Evolutionary conservation across 92 coral and sea anemone genomes (phyloP), one percentile per base, ranked within the genome.

Genomic region (Diadumene lineata): DNA sequence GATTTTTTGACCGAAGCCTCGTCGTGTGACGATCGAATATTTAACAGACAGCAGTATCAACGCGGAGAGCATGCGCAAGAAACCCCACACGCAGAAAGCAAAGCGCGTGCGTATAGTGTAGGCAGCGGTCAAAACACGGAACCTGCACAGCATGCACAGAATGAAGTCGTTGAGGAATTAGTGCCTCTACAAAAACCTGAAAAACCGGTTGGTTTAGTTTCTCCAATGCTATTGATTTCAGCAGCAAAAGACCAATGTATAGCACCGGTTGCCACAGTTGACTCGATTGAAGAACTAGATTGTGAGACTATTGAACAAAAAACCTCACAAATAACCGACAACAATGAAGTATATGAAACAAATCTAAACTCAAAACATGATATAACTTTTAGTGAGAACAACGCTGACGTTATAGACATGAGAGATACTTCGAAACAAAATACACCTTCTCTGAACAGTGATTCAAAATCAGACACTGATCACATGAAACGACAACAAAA

Each of bases 11-110:
- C 81, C 1, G 81, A 77, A 53, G 66, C 73, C 18, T 19, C 74
- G 6, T 77, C 81, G 0, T 77, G 81, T 21, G 81, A 77, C 24
- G 81, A 77, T 48, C 2, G 81, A 9, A 51, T 66, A 53, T 34
- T 77, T 11, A 68, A 73, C n/a, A 65, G 31, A 25, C 32, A 9
- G 24, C 33, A 50, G 2, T 31, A 60, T 70, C 28, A 43, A 43
- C 24, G 15, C 4, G 38, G 6, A 7, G 43, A 31, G 24, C 17
- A 21, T 18, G 55, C 24, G 18, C 29, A 61, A 61, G 27, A 6
- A 1, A 33, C 11, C 13, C 22, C 16, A 34, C 6, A 38, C 48
- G 48, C 7, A 10, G 19, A 46, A 4, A 2, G 1, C 0, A n/a
- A 66, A 66, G 15, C 4, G 29, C 48, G 3, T 66, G 71, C 15